phyloP scores from a whole-genome alignment of 1,140 invertebrate genomes.

The Tetraneura akinire region DNA sequence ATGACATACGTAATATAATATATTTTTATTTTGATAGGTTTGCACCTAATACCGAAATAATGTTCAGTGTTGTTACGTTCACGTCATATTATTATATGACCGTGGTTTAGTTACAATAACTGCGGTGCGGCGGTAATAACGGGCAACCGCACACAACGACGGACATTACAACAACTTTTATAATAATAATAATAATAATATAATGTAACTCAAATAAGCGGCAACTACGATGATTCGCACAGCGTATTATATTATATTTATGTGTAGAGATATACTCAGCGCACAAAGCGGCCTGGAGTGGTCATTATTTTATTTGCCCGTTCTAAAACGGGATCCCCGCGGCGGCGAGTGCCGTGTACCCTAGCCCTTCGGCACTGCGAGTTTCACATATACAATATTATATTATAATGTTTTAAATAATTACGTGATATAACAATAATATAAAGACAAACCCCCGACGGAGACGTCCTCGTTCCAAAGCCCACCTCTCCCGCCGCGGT shows the following conservation, averaged over 20 bases:
- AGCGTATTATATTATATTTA: neutral
- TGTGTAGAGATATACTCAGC: too few relatives aligned
- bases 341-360: slow-evolving; percentile 36
- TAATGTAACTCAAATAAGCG: slow-evolving; percentile 33
- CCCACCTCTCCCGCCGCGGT: neutral
- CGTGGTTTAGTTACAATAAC: slow-evolving; percentile 2
- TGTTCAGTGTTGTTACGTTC: too few relatives aligned
- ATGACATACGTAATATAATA: too few relatives aligned
- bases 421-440: slow-evolving; percentile 44
- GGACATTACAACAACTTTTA: too few relatives aligned
- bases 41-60: too few relatives aligned
- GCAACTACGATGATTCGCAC: slow-evolving; percentile 31
- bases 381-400: slow-evolving; percentile 11
- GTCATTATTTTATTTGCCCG: slow-evolving; percentile 47
- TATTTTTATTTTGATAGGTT: too few relatives aligned
- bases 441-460: slow-evolving; percentile 36
- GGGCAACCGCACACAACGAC: too few relatives aligned
- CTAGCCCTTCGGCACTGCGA: slow-evolving; percentile 32
- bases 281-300: slow-evolving; percentile 43
- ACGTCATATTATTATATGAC: too few relatives aligned
- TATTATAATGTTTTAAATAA: slow-evolving; percentile 43
- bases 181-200: too few relatives aligned
- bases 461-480: neutral
- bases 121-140: slow-evolving; percentile 4
- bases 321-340: slow-evolving; percentile 42